Base-by-base conservation (phyloP, 2,797 vertebrate genomes). In the Erethizon dorsatum region DNA sequence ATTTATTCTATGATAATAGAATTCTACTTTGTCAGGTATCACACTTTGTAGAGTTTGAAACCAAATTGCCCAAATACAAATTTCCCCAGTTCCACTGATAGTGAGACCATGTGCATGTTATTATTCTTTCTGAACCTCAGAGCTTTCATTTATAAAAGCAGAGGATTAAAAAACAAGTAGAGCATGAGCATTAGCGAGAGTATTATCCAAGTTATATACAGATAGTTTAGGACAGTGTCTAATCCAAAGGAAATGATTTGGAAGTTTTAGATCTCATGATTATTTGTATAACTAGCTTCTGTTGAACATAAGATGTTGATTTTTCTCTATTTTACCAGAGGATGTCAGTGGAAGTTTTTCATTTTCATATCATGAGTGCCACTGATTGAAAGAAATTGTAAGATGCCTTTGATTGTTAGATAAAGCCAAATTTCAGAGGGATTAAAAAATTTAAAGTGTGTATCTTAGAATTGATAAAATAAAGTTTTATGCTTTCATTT, bases 241-340 rank as follows among this genome's bases (percentile, higher is more conserved):
- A 45, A 61, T 56, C 61, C 52, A 52, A 24, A 67, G 37, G 31
- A 92, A 92, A 87, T 69, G 2, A 22, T 82, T 83, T 83, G 18
- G 77, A 87, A 90, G 54, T 89, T 69, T 94, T 56, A 94, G n/a
- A 59, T 77, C 22, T 92, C 28, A 75, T 82, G 93, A 83, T 86
- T 88, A 88, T 83, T 91, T 93, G 41, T 78, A 91, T 41, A 91
- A 89, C 13, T 12, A 91, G 57, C 88, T 83, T 75, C 89, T 84
- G 86, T 3, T 80, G 4, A 91, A 26, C 52, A 63, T 56, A 83
- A 94, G 52, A 91, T 90, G 7, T 24, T 94, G 13, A 0, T 45
- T 97, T 96, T 93, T 95, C 84, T 94, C 95, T 52, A 94, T 91
- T 63, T 94, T 93, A 93, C 83, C 80, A 61, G 6, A 92, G 95